phyloP scores from a whole-genome alignment of 2,888 invertebrate species.

The Netelia inedita region DNA sequence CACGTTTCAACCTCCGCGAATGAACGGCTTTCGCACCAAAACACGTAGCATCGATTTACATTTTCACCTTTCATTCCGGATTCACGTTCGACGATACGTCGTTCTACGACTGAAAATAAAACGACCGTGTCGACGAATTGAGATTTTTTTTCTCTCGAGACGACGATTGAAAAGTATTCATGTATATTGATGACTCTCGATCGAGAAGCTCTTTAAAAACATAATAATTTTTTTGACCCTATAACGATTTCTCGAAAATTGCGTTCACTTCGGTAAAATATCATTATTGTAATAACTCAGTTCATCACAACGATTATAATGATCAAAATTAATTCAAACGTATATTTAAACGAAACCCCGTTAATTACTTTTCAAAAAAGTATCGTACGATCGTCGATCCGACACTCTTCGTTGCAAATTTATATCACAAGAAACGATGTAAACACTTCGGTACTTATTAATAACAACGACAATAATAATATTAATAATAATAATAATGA shows the following conservation, averaged over 20 bases:
- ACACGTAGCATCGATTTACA: conserved; percentile 7
- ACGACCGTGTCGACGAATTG: background rate
- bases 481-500: background rate
- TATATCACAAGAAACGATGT: background rate
- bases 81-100: conserved; percentile 23
- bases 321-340: no score
- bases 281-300: no score
- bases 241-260: background rate
- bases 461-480: conserved; percentile 1
- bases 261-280: no score
- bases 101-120: conserved; percentile 27
- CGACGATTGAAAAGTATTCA: conserved; percentile 52
- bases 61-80: background rate
- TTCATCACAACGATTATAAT: no score
- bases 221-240: background rate
- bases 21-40: background rate
- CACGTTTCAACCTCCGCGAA: background rate
- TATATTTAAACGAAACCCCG: no score
- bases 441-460: no score
- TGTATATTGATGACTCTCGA: conserved; percentile 29
- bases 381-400: no score
- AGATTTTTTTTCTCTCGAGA: no score
- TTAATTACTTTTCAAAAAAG: no score
- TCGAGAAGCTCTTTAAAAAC: background rate
- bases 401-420: background rate